Base-by-base conservation (phyloP, 1,140 invertebrate genomes). In the Caenorhabditis inopinata region DNA sequence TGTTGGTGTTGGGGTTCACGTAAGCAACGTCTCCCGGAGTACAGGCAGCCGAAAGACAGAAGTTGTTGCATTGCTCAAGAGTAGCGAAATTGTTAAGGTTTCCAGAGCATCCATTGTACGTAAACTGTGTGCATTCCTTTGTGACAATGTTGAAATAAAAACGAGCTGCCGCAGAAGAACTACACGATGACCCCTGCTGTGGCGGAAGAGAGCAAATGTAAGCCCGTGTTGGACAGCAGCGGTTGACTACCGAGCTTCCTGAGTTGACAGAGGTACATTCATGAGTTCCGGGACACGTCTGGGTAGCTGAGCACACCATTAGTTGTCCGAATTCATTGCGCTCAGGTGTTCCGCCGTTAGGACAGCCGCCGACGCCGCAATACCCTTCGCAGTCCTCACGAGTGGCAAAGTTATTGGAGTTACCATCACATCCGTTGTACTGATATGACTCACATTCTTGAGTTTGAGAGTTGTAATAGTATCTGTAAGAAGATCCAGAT, bases 91-190 rank as follows among this genome's bases (percentile, higher is more conserved):
- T 87, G 84, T 86, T 85, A 1, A 85, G 58, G 46, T 87, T 86
- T 74, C 86, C 86, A 58, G 77, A 84, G 79, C 86, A 87, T 45
- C 86, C 86, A 76, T 88, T 86, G 84, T 88, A 87, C 12, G 86
- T 89, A 76, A 87, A 87, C 79, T 86, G 87, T 6, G 86, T 88
- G 81, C 86, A 87, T 48, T 88, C 86, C 74, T 86, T 86, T 38
- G 85, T 88, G 38, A 88, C 87, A 58, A 88, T 88, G 74, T 87
- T 87, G 83, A 88, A 87, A 49, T 87, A 87, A 75, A 76, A 81
- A 1, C 79, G 49, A 48, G 85, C 80, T 1, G 87, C 83, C 23
- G 86, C 87, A 18, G 87, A 88, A 3, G 82, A 83, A 73, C 83
- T 84, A 83, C 86, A 87, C 1, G 84, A 83, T 29, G 75, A 79